Percentiles rank a stretch among this genome's conserved stretches.
These are phyloP conservation scores for Tragopan temminckii DNA, from an alignment of 2,797 vertebrate genomes.

Conservation along the genomic window DNA sequence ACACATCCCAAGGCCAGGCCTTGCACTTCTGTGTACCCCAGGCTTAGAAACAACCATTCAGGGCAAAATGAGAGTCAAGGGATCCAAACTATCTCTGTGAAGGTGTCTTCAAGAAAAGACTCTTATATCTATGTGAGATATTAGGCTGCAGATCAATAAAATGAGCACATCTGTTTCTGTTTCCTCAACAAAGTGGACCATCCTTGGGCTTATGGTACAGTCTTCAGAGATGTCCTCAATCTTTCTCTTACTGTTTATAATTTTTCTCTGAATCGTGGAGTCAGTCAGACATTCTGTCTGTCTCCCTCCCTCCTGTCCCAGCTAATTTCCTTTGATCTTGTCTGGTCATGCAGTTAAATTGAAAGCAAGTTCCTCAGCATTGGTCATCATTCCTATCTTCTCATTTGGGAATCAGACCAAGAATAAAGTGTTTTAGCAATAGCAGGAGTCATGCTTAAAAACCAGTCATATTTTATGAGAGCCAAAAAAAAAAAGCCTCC, in stretches of 20 bases:
- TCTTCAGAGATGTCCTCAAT: not conserved
- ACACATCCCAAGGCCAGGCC: not conserved
- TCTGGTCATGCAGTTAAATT: not conserved
- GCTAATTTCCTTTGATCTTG: not conserved
- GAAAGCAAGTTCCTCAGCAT: not conserved
- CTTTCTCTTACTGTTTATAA: not conserved
- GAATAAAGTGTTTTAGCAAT: not conserved
- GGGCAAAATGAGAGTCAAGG: not conserved
- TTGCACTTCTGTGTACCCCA: not conserved
- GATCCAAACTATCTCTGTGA: not conserved
- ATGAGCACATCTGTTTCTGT: not conserved
- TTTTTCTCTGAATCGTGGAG: not conserved
- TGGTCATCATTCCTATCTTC: not conserved
- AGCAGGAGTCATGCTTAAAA: not conserved
- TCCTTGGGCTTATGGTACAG: not conserved
- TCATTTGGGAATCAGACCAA: not conserved
- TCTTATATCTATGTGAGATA: fast-evolving
- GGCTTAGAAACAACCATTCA: not conserved
- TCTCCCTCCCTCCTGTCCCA: not conserved
- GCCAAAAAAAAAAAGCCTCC: not conserved
- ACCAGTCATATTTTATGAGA: not conserved
- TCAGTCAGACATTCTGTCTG: not conserved
- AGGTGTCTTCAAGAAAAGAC: not conserved
- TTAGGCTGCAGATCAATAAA: not conserved
- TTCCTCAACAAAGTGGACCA: not conserved